phyloP scores from a whole-genome alignment of 2,797 vertebrate genomes.

The Enteromius mattozi region DNA sequence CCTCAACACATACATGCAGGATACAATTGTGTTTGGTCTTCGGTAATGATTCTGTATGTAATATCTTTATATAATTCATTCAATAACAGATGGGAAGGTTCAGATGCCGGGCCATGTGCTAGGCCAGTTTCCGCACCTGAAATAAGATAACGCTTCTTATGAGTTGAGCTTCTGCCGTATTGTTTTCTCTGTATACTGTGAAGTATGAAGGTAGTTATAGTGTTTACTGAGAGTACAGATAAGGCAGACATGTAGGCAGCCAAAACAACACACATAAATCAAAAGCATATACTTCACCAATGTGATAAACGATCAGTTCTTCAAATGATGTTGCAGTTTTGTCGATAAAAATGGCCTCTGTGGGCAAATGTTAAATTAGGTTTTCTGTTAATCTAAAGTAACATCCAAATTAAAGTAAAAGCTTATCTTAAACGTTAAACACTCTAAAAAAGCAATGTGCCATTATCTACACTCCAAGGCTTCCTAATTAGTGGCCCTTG shows the following conservation, averaged over 20 bases:
- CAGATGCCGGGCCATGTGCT: constrained; percentile 17
- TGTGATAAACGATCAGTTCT: constrained; percentile 37
- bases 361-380: neutral
- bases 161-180: constrained; percentile 31
- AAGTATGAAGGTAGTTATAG: constrained; percentile 50
- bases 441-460: constrained; percentile 6
- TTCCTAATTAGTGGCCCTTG: neutral
- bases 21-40: neutral
- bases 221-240: constrained; percentile 48
- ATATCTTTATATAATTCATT: constrained; percentile 35
- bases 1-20: neutral
- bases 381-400: neutral
- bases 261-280: constrained; percentile 43
- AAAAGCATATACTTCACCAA: constrained; percentile 9
- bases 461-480: constrained; percentile 16
- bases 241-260: constrained; percentile 30
- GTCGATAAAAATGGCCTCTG: neutral
- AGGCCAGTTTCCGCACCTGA: constrained; percentile 10
- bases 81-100: constrained; percentile 31
- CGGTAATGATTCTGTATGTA: constrained; percentile 34
- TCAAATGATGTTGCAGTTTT: constrained; percentile 2
- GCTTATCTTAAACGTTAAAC: constrained; percentile 33
- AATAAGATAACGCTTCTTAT: constrained; percentile 36
- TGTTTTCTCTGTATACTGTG: constrained; percentile 29
- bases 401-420: neutral